Evolutionary conservation across 2,113 vertebrate genomes (phyloP).

Genomic region (Mugil cephalus): DNA sequence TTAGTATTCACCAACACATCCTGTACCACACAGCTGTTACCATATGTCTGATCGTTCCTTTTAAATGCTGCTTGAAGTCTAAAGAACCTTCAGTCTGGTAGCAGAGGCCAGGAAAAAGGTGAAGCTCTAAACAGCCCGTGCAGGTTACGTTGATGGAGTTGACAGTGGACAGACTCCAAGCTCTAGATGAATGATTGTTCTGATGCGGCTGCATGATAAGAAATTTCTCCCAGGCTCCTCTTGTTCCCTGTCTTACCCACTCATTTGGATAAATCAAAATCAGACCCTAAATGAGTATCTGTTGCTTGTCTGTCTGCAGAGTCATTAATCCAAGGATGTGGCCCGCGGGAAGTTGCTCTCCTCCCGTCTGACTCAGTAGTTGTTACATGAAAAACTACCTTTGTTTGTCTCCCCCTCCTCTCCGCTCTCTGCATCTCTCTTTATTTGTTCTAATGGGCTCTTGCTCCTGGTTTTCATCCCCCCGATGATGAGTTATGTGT

Average conservation of each 20-base stretch:
- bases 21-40: background rate
- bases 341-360: constrained; percentile 45
- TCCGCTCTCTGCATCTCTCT: constrained; percentile 23
- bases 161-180: constrained; percentile 21
- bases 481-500: constrained; percentile 49
- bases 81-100: background rate
- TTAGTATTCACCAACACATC: background rate
- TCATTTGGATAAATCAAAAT: constrained; percentile 72
- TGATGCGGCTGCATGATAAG: constrained; percentile 53
- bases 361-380: constrained; percentile 48
- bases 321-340: constrained; percentile 72
- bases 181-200: constrained; percentile 39
- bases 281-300: constrained; percentile 52
- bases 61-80: background rate
- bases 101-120: background rate
- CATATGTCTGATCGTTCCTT: background rate
- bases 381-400: constrained; percentile 65
- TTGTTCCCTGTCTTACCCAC: constrained; percentile 22
- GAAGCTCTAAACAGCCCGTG: background rate
- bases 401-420: constrained; percentile 13
- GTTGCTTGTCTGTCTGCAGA: constrained; percentile 53
- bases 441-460: constrained; percentile 70
- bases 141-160: constrained; percentile 16
- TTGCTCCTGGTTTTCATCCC: constrained; percentile 46
- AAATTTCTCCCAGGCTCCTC: constrained; percentile 20